Percentiles rank a stretch among this genome's conserved stretches.
phyloP scores from a whole-genome alignment of 37 sponge, comb jelly and placozoan genomes.

The Beroe ovata region DNA sequence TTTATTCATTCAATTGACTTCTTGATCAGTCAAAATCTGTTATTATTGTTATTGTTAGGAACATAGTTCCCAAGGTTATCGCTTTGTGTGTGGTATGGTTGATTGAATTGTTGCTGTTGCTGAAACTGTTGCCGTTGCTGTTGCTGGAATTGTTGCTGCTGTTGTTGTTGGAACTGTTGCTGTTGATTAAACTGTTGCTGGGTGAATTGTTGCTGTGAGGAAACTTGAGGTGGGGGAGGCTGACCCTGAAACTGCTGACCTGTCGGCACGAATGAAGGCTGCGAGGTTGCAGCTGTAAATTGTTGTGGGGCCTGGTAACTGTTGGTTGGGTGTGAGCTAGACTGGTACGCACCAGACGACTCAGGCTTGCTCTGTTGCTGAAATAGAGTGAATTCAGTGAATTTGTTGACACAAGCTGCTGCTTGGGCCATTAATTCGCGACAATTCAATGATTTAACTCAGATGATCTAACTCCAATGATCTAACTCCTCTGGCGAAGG shows the following conservation, averaged over 20 bases:
- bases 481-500: too few relatives aligned
- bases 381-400: neutral
- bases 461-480: too few relatives aligned
- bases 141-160: slow-evolving; percentile 22
- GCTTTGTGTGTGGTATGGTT: neutral
- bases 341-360: slow-evolving; percentile 29
- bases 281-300: neutral
- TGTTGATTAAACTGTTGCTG: slow-evolving; percentile 18
- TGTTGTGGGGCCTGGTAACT: slow-evolving; percentile 28
- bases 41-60: slow-evolving; percentile 40
- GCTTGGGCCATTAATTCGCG: too few relatives aligned
- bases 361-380: slow-evolving; percentile 64
- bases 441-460: too few relatives aligned
- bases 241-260: slow-evolving; percentile 7
- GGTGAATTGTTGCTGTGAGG: neutral
- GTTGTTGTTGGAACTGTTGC: slow-evolving; percentile 40
- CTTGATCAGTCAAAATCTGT: neutral
- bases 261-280: slow-evolving; percentile 5
- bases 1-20: too few relatives aligned
- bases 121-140: slow-evolving; percentile 30
- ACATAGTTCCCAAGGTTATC: slow-evolving; percentile 38
- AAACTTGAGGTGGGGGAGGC: neutral
- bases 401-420: too few relatives aligned
- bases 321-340: slow-evolving; percentile 48
- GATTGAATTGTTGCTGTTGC: slow-evolving; percentile 22